phyloP scores from a whole-genome alignment of 2,113 vertebrate species.

The Cyanoramphus novaezelandiae region DNA sequence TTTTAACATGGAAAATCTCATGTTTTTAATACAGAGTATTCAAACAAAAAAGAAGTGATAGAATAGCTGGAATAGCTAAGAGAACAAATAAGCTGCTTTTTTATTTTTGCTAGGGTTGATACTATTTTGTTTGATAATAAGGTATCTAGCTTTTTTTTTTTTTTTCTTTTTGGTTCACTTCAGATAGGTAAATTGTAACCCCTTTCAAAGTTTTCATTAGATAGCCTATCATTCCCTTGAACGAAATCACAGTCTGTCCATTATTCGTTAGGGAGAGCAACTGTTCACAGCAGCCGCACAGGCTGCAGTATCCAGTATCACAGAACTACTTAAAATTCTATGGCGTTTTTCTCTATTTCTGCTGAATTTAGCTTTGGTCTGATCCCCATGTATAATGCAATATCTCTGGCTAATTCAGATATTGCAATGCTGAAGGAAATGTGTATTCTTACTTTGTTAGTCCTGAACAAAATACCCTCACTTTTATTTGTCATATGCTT shows the following conservation, averaged over 20 bases:
- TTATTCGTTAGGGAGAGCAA: constrained; percentile 24
- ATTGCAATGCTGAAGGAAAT: not conserved
- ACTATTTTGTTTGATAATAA: not conserved
- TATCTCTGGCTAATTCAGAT: constrained; percentile 21
- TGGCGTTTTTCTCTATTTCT: not conserved
- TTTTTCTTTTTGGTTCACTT: not conserved
- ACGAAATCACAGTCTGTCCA: not conserved
- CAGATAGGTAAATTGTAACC: not conserved
- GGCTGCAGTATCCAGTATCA: not conserved
- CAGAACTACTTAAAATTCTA: constrained; percentile 42
- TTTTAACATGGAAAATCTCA: not conserved
- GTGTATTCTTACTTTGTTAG: not conserved
- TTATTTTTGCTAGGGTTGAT: not conserved
- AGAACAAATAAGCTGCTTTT: not conserved
- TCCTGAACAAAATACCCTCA: not conserved
- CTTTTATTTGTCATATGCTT: not conserved
- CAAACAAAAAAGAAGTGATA: not conserved
- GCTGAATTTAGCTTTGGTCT: constrained; percentile 9
- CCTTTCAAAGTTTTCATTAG: not conserved
- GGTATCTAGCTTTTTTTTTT: not conserved
- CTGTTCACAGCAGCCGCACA: constrained; percentile 7
- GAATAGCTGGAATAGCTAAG: not conserved
- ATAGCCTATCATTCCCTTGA: not conserved
- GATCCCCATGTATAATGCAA: constrained; percentile 19
- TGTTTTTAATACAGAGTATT: not conserved